A percentile compares a stretch with the other conserved stretches of the same genome.
Evolutionary conservation across 2,113 vertebrate species (phyloP).

Genomic region (Mastomys natalensis): DNA sequence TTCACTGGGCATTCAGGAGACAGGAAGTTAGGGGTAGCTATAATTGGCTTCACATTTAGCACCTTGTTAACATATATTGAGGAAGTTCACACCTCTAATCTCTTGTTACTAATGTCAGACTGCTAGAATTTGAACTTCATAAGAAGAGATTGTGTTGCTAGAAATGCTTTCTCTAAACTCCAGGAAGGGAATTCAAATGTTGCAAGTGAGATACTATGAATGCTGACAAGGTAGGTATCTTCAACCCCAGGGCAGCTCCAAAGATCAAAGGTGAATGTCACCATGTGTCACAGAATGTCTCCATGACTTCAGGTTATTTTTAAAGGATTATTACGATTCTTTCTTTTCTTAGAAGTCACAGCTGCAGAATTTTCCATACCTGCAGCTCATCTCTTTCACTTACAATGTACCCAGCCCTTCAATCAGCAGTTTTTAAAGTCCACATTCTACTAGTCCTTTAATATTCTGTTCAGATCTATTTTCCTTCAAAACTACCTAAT

Average conservation of each 20-base stretch:
- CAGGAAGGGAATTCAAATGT: not conserved
- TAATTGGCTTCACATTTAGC: constrained; percentile 80
- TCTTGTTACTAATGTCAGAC: constrained; percentile 71
- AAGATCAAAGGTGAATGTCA: not conserved
- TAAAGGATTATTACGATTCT: not conserved
- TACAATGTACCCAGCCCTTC: too few relatives aligned
- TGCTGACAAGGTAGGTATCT: not conserved
- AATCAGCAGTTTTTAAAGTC: not conserved
- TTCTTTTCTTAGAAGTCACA: not conserved
- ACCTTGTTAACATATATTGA: constrained; percentile 83
- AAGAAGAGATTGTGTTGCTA: constrained; percentile 29
- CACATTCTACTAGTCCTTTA: not conserved
- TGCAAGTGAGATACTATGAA: not conserved
- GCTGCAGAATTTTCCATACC: not conserved
- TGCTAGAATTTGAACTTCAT: constrained; percentile 59
- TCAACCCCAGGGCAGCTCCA: not conserved
- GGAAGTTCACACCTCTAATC: constrained; percentile 82
- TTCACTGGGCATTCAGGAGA: constrained; percentile 16
- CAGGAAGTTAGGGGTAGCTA: constrained; percentile 57
- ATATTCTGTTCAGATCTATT: not conserved
- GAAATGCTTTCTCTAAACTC: constrained; percentile 40
- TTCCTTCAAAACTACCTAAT: not conserved
- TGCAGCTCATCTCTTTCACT: not conserved
- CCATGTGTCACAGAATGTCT: not conserved
- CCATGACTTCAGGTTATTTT: not conserved